A percentile compares a stretch with the other conserved stretches of the same genome.
Evolutionary conservation across 2,113 vertebrate species (phyloP).

Genomic region (Seriola aureovittata): DNA sequence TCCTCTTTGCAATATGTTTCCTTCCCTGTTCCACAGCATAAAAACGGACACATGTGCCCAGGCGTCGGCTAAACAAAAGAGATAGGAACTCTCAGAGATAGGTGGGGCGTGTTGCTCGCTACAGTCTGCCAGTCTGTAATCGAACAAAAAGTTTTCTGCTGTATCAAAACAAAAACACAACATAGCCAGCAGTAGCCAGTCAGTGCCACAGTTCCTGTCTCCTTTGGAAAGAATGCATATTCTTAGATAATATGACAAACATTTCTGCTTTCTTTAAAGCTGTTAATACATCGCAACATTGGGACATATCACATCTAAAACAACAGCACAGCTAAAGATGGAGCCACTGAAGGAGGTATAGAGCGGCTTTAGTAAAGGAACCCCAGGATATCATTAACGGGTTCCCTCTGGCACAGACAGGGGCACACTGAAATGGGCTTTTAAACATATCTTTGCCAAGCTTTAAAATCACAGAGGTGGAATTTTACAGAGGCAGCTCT

Average conservation of each 20-base stretch:
- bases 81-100: constrained; percentile 36
- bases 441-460: constrained; percentile 25
- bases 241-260: constrained; percentile 4
- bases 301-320: constrained; percentile 2
- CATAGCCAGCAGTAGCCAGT: neutral
- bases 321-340: neutral
- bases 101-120: constrained; percentile 21
- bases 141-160: neutral
- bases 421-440: constrained; percentile 3
- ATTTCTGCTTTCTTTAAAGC: constrained; percentile 6
- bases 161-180: neutral
- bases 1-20: constrained; percentile 74
- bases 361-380: neutral
- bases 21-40: constrained; percentile 67
- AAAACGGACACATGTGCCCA: constrained; percentile 56
- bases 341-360: constrained; percentile 11
- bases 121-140: neutral
- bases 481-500: constrained; percentile 46
- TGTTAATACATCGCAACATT: neutral
- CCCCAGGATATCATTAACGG: constrained; percentile 29
- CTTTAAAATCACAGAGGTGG: constrained; percentile 36
- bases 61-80: constrained; percentile 27
- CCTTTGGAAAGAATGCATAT: neutral
- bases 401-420: constrained; percentile 26
- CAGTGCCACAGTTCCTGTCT: neutral